Percentiles rank a stretch among this genome's conserved stretches.
These are phyloP conservation scores for Rousettus madagascariensis DNA, from an alignment of 2,797 vertebrate species.

Conservation along the genomic window DNA sequence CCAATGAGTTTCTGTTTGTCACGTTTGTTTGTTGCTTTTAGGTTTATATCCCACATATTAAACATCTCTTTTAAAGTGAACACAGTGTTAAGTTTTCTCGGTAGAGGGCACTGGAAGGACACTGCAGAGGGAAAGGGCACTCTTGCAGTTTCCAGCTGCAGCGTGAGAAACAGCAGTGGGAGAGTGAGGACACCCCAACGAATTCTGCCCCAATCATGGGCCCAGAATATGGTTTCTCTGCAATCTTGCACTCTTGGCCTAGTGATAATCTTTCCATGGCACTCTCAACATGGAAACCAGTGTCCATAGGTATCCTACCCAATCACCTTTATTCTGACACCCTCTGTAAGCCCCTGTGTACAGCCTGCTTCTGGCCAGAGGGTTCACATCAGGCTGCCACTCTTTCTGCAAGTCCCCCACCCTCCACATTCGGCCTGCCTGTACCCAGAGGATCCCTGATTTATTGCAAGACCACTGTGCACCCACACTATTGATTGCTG, in stretches of 20 bases:
- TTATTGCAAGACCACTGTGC: not conserved
- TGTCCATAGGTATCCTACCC: not conserved
- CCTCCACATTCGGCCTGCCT: not conserved
- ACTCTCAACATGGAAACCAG: not conserved
- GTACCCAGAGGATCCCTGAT: not conserved
- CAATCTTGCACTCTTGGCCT: not conserved
- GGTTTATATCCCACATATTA: too few relatives aligned
- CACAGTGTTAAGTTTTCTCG: not conserved
- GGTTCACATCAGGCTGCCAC: not conserved
- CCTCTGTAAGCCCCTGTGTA: not conserved
- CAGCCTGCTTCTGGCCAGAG: not conserved
- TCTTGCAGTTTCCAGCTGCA: not conserved
- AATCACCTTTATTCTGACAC: not conserved
- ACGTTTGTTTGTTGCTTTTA: too few relatives aligned
- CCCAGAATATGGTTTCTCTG: not conserved
- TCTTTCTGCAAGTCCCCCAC: not conserved
- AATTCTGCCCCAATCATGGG: not conserved
- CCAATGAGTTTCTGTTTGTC: too few relatives aligned
- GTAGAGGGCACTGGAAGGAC: not conserved
- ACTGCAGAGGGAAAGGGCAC: not conserved
- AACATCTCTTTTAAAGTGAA: not conserved
- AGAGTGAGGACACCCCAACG: not conserved
- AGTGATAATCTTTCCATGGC: not conserved
- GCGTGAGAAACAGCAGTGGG: not conserved
- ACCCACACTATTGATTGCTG: not conserved